Base-by-base conservation (phyloP, 2,888 invertebrate species). In the Tanytarsus gracilentus region DNA sequence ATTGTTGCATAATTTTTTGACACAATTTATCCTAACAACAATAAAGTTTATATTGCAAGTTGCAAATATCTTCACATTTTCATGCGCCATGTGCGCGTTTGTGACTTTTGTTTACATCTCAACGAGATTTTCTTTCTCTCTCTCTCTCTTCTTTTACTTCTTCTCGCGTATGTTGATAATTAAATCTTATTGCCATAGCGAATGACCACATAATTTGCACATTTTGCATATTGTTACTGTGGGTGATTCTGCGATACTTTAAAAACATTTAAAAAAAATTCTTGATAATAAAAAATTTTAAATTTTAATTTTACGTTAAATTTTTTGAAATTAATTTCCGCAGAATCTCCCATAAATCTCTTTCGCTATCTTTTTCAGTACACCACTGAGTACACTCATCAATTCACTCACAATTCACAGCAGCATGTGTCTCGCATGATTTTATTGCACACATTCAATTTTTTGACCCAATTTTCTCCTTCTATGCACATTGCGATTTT, bases 401-500 rank as follows among this genome's bases (percentile, higher is more conserved):
- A n/a, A n/a, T n/a, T n/a, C n/a, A 44, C 21, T 44, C 21, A 44
- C 23, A 44, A 11, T 18, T 11, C 23, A n/a, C 16, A 14, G 36
- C 36, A 9, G 16, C n/a, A 14, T 36, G 3, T 14, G 14, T 36
- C 36, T 36, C 36, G 36, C 36, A n/a, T 36, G 4, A 36, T 36
- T 36, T 36, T 9, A 44, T 44, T 44, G 44, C 44, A 44, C 44
- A 44, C 44, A 18, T n/a, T n/a, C n/a, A n/a, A n/a, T n/a, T n/a
- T 44, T 44, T 21, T 44, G 44, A 44, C 44, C 44, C 18, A 44
- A 44, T 44, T 33, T 33, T 33, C 2, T 33, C 23, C 23, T 23
- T 44, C 16, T 21, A 18, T 44, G 18, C 18, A 3, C 11, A 23
- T 18, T 44, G 18, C 18, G 8, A 44, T 44, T 44, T 36, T n/a